Conservation (phyloP, 1,140 invertebrate genomes). For the Solenopsis invicta region DNA sequence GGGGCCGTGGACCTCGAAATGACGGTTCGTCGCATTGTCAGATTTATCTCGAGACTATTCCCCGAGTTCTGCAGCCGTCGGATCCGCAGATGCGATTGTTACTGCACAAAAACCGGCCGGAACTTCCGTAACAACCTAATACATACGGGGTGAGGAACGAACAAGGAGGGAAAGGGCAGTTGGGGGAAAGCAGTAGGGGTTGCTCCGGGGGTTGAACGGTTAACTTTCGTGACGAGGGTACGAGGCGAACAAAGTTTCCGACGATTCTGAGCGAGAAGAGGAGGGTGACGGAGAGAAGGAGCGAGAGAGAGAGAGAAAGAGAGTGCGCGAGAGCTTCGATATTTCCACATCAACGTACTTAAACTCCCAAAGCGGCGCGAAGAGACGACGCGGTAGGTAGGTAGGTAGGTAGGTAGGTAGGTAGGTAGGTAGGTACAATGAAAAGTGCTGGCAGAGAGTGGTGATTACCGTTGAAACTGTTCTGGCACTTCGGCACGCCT, state of each 20-base stretch:
- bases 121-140: slow-evolving; percentile 64
- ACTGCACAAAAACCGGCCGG: slow-evolving; percentile 51
- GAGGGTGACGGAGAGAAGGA: not conserved
- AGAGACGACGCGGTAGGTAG: slow-evolving; percentile 29
- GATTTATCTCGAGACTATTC: slow-evolving; percentile 36
- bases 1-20: not conserved
- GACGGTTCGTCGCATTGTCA: slow-evolving; percentile 42
- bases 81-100: slow-evolving; percentile 54
- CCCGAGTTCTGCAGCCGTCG: slow-evolving; percentile 6
- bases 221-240: slow-evolving; percentile 65
- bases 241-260: slow-evolving; percentile 52
- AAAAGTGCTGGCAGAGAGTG: slow-evolving; percentile 57
- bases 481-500: slow-evolving; percentile 57
- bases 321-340: not conserved
- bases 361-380: slow-evolving; percentile 54
- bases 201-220: slow-evolving; percentile 50
- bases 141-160: slow-evolving; percentile 45
- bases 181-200: slow-evolving; percentile 48
- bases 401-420: slow-evolving; percentile 32
- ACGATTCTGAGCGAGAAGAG: slow-evolving; percentile 51
- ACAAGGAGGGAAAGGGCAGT: slow-evolving; percentile 24
- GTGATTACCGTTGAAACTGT: slow-evolving; percentile 65
- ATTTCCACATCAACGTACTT: slow-evolving; percentile 61
- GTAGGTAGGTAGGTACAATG: slow-evolving; percentile 46
- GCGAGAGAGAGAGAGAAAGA: not conserved